Evolutionary conservation across 2,113 vertebrate species (phyloP), one percentile per base, ranked within the genome.

Genomic region (Vombatus ursinus): DNA sequence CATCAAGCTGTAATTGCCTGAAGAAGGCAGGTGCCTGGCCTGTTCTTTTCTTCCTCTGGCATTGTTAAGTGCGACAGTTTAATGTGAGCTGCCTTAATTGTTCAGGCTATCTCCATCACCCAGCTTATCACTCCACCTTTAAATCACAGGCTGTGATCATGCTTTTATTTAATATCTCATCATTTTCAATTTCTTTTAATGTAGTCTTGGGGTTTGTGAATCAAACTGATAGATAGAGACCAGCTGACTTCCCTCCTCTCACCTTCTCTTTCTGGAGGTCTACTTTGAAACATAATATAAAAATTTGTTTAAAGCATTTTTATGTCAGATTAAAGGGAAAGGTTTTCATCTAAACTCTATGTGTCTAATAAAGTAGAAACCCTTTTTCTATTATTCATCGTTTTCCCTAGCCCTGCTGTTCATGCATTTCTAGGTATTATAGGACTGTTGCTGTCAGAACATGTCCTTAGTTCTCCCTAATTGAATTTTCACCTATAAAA

Each of bases 381-480:
- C 28, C 48, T 90, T 90, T 50, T 90, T 50, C 90, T 50, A 90
- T 90, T 50, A 90, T 90, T 90, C 90, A 90, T 50, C 90, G 50
- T 90, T 90, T 90, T 50, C 48, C 48, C 48, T 23, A 90, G 90
- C 49, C 90, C 48, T 90, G 24, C 90, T 90, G 47, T 90, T 90
- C 49, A 26, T 31, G 28, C 47, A 49, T 90, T 48, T 90, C 48
- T 90, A 90, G 49, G 48, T 50, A 14, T 50, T 90, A 31, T 31
- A 50, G 90, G 47, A 26, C 49, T 26, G 28, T 48, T 90, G 47
- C 48, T 90, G 49, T 90, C 48, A 50, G 90, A 90, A 28, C 90
- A 50, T 49, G 49, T 90, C 90, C 90, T 50, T 49, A 90, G 90
- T 50, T 90, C 90, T 90, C 90, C 90, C 90, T 90, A 90, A 90